Evolutionary conservation across 1,140 invertebrate species (phyloP).

Genomic region (Nymphalis io): DNA sequence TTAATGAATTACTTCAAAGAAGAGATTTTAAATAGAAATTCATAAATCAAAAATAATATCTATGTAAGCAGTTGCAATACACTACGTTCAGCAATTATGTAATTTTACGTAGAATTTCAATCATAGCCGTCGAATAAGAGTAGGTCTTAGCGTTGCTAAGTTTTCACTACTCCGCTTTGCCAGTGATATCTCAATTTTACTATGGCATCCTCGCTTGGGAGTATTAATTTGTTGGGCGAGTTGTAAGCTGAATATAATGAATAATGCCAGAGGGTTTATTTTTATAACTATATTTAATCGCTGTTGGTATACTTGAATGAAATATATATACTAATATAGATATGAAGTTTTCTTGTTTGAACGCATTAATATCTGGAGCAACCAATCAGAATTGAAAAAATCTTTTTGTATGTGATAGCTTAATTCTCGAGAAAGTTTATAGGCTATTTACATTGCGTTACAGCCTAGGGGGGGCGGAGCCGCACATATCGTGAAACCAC

Average conservation of each 20-base stretch:
- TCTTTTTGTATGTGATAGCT: too few species aligned
- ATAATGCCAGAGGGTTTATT: not conserved
- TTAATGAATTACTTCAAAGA: constrained; percentile 15
- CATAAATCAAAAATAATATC: constrained; percentile 18
- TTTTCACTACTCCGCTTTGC: constrained; percentile 64
- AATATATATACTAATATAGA: not conserved
- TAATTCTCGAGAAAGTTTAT: too few species aligned
- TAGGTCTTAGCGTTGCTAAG: constrained; percentile 72
- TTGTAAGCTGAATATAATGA: constrained; percentile 29
- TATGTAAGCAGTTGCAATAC: constrained; percentile 38
- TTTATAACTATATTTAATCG: not conserved
- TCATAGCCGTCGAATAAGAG: constrained; percentile 51
- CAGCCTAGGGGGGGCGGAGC: too few species aligned
- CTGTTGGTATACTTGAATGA: not conserved
- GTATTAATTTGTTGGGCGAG: constrained; percentile 57
- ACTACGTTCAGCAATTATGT: constrained; percentile 12
- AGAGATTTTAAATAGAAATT: constrained; percentile 11
- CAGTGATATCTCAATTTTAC: constrained; percentile 66
- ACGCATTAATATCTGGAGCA: too few species aligned
- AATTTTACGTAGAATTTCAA: constrained; percentile 48
- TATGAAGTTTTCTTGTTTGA: not conserved
- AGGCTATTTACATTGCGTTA: too few species aligned
- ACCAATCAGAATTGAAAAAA: too few species aligned
- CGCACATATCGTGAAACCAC: too few species aligned
- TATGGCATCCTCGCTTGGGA: constrained; percentile 62